Percentiles rank a stretch among this genome's conserved stretches.
These are phyloP conservation scores for Cuniculus paca DNA, from an alignment of 2,797 vertebrate species.

Conservation along the genomic window DNA sequence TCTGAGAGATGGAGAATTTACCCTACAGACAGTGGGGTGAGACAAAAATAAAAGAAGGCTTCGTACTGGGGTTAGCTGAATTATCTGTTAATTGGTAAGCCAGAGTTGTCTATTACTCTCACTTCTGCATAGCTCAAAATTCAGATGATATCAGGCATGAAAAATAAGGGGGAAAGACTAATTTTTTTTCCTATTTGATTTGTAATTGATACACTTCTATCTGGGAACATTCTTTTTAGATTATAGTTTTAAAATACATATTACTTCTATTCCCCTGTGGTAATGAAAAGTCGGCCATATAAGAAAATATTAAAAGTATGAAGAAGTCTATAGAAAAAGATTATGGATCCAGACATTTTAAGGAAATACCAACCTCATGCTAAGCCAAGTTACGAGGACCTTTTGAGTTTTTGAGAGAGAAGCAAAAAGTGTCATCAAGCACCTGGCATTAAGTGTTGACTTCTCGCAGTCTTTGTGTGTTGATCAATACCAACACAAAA, in stretches of 20 bases:
- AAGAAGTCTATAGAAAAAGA: background rate
- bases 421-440: background rate
- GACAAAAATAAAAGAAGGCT: background rate
- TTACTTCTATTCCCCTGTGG: background rate
- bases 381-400: background rate
- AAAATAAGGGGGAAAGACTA: background rate
- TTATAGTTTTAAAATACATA: background rate
- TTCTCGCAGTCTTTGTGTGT: background rate
- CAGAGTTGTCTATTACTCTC: background rate
- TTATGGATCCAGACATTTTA: background rate
- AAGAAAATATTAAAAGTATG: conserved; percentile 11
- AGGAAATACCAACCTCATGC: background rate
- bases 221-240: background rate
- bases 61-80: background rate
- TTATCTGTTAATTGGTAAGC: background rate
- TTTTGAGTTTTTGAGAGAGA: background rate
- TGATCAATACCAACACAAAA: background rate
- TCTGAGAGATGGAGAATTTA: conserved; percentile 6
- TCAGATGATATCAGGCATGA: background rate
- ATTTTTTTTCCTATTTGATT: conserved; percentile 28
- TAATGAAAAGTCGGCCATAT: background rate
- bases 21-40: background rate
- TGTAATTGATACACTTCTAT: background rate
- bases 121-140: background rate
- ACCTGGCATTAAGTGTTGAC: background rate